phyloP scores from a whole-genome alignment of 53 echinoderm and acorn worm species.

The Temnopleurus reevesii region DNA sequence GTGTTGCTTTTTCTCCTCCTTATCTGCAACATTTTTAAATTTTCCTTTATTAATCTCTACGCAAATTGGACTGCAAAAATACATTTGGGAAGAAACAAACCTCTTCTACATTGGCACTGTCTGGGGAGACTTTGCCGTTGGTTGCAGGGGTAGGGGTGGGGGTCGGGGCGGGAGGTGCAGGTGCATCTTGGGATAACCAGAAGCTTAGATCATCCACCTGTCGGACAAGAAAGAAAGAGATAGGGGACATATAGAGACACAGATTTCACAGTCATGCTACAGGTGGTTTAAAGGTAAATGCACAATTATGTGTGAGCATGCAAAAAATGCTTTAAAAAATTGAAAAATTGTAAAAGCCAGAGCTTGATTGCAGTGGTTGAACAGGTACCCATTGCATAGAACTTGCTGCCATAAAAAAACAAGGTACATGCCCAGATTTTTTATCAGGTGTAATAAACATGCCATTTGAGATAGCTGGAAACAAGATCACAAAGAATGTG shows the following conservation, averaged over 20 bases:
- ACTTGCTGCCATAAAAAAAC: no score
- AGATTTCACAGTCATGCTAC: slow-evolving; percentile 9
- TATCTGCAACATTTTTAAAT: no score
- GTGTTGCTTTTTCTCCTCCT: no score
- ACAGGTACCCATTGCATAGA: no score
- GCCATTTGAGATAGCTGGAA: no score
- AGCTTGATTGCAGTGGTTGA: no score
- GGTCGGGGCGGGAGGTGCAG: slow-evolving; percentile 14
- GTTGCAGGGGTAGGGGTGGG: slow-evolving; percentile 35
- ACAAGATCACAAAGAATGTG: no score
- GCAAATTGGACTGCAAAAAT: no score
- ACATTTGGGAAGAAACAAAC: slow-evolving; percentile 42
- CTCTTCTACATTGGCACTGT: slow-evolving; percentile 33
- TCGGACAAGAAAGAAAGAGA: not conserved
- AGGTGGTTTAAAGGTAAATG: not conserved
- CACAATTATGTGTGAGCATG: not conserved
- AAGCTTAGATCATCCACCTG: slow-evolving; percentile 93
- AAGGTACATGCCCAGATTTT: no score
- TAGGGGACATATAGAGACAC: not conserved
- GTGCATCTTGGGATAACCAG: slow-evolving; percentile 85
- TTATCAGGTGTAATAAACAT: no score
- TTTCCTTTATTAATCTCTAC: no score
- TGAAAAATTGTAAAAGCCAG: no score
- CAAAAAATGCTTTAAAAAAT: not conserved
- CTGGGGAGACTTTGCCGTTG: slow-evolving; percentile 26